Evolutionary conservation across 2,797 vertebrate species (phyloP).

Genomic region (Hydrocynus forskahlii): DNA sequence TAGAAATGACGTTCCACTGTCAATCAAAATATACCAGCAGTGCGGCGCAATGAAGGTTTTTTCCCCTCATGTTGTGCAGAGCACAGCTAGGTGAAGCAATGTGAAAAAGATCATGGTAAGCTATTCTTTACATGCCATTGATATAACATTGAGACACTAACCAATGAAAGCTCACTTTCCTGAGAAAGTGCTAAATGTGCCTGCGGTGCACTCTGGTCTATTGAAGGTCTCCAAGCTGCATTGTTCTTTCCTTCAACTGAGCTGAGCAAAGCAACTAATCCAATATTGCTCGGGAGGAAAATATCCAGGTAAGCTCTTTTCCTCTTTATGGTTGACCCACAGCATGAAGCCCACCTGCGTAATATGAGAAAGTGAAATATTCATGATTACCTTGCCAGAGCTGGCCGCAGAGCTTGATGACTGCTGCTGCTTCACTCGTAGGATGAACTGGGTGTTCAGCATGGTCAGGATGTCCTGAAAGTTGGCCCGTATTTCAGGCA

Average conservation of each 20-base stretch:
- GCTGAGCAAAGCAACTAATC: conserved; percentile 7
- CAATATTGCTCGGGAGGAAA: background rate
- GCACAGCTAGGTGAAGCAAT: conserved; percentile 7
- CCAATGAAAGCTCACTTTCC: conserved; percentile 1
- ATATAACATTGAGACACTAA: conserved; percentile 22
- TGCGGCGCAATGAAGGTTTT: background rate
- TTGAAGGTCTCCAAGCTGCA: conserved; percentile 19
- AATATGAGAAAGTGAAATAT: conserved; percentile 21
- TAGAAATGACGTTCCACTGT: conserved; percentile 12
- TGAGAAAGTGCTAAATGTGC: background rate
- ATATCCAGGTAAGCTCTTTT: background rate
- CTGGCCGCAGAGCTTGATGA: conserved; percentile 76
- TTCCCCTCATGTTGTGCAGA: background rate
- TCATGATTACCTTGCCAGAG: conserved; percentile 84
- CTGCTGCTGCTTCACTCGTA: conserved; percentile 87
- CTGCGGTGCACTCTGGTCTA: background rate
- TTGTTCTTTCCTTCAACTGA: background rate
- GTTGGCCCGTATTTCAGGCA: conserved; percentile 90
- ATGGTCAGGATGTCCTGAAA: conserved; percentile 95
- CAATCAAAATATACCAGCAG: background rate
- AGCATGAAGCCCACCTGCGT: background rate
- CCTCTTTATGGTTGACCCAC: background rate
- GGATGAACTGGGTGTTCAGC: conserved; percentile 94
- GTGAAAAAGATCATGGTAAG: conserved; percentile 22
- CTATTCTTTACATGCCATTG: conserved; percentile 4